These are phyloP conservation scores for Hofmannophila pseudospretella DNA, from an alignment of 2,888 invertebrate genomes.

Conservation along the genomic window DNA sequence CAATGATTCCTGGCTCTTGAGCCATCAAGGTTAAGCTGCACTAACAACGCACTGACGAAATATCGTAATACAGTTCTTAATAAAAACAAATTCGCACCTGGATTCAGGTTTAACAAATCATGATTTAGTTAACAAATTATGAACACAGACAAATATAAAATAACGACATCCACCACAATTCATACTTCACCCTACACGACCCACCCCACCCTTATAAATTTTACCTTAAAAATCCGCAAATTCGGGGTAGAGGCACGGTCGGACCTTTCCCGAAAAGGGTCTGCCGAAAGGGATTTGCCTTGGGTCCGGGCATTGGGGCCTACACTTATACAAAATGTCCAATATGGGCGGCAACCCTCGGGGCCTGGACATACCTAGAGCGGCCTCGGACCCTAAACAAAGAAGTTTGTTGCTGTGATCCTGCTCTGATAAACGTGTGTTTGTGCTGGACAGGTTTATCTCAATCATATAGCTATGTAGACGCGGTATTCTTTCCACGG, in stretches of 20 bases:
- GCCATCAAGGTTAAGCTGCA: no score
- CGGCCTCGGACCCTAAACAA: constrained; percentile 54
- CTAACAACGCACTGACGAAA: no score
- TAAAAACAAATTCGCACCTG: no score
- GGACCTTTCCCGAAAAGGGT: constrained; percentile 70
- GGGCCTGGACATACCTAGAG: constrained; percentile 59
- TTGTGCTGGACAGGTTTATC: constrained; percentile 15
- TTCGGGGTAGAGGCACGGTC: constrained; percentile 69
- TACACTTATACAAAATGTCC: constrained; percentile 78
- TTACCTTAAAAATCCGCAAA: constrained; percentile 78
- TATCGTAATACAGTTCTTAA: no score
- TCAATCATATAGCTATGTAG: no score
- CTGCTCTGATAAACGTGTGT: constrained; percentile 33
- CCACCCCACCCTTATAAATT: constrained; percentile 67
- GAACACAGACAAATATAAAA: constrained; percentile 21
- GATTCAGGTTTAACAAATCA: no score
- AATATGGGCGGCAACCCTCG: constrained; percentile 59
- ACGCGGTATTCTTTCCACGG: no score
- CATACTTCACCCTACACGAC: constrained; percentile 21
- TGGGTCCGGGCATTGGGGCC: constrained; percentile 65
- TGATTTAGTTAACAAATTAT: no score
- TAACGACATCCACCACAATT: constrained; percentile 28
- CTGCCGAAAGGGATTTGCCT: constrained; percentile 73
- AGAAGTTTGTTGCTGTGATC: constrained; percentile 66
- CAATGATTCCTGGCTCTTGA: no score